Evolutionary conservation across 2,888 invertebrate genomes (phyloP).

Genomic region (Noctua fimbriata): DNA sequence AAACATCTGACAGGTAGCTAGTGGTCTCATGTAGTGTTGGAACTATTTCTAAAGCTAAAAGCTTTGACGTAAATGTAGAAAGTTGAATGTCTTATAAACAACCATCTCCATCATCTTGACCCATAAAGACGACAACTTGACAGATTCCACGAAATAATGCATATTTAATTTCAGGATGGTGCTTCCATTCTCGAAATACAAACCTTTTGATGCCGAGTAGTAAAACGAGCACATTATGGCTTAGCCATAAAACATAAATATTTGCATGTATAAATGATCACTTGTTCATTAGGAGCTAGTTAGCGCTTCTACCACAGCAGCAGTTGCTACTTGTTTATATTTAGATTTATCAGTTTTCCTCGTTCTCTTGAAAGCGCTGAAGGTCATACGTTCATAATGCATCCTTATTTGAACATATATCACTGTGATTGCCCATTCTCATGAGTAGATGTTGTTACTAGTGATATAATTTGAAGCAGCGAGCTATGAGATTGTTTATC

Average conservation of each 20-base stretch:
- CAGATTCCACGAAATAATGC: slow-evolving; percentile 1
- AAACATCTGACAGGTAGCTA: slow-evolving; percentile 5
- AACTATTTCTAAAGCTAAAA: background rate
- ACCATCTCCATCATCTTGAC: background rate
- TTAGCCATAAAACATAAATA: slow-evolving; percentile 18
- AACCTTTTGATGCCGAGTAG: slow-evolving; percentile 6
- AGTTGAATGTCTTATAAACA: background rate
- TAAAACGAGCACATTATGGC: slow-evolving; percentile 5
- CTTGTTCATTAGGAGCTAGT: slow-evolving; percentile 52
- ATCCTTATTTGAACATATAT: slow-evolving; percentile 12
- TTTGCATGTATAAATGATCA: slow-evolving; percentile 49
- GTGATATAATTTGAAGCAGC: slow-evolving; percentile 1
- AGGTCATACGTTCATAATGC: slow-evolving; percentile 4
- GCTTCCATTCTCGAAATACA: background rate
- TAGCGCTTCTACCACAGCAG: slow-evolving; percentile 31
- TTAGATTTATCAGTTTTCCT: slow-evolving; percentile 55
- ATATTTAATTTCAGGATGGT: slow-evolving; percentile 5
- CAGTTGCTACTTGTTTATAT: slow-evolving; percentile 33
- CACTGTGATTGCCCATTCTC: background rate
- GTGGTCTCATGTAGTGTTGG: background rate
- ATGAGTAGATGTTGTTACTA: background rate
- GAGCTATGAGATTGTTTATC: slow-evolving; percentile 39
- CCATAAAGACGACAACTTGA: background rate
- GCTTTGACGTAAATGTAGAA: background rate
- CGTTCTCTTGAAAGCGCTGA: slow-evolving; percentile 36